A percentile compares a stretch with the other conserved stretches of the same genome.
phyloP scores from a whole-genome alignment of 2,113 vertebrate species.

The Cisticola juncidis region DNA sequence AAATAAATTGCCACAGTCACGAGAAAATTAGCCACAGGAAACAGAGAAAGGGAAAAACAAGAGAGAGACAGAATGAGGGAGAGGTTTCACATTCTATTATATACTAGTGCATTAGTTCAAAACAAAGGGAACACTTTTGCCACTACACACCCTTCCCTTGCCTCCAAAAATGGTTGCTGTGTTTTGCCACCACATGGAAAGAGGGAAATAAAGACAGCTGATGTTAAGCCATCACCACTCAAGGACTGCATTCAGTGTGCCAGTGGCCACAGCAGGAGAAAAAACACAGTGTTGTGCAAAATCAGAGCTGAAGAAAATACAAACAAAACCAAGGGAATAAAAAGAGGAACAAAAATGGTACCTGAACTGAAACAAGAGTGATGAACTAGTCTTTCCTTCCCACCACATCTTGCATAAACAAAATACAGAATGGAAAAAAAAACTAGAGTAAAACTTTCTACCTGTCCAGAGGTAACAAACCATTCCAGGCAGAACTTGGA shows the following conservation, averaged over 20 bases:
- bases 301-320: not conserved
- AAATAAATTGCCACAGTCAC: not conserved
- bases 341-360: not conserved
- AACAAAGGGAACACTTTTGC: rapidly evolving
- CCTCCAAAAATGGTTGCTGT: not conserved
- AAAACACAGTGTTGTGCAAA: not conserved
- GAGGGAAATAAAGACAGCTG: not conserved
- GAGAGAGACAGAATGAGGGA: not conserved
- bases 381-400: not conserved
- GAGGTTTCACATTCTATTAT: not conserved
- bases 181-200: not conserved
- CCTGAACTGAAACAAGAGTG: not conserved
- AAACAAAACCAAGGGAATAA: not conserved
- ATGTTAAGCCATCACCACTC: rapidly evolving
- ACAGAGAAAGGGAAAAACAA: rapidly evolving
- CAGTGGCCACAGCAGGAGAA: not conserved
- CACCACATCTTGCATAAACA: not conserved
- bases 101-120: not conserved
- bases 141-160: rapidly evolving
- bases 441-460: not conserved
- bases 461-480: not conserved
- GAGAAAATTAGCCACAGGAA: not conserved
- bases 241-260: not conserved
- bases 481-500: not conserved
- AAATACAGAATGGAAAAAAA: not conserved